These are phyloP conservation scores for Agonopterix subpropinquella DNA, from an alignment of 2,888 invertebrate genomes.

Conservation along the genomic window DNA sequence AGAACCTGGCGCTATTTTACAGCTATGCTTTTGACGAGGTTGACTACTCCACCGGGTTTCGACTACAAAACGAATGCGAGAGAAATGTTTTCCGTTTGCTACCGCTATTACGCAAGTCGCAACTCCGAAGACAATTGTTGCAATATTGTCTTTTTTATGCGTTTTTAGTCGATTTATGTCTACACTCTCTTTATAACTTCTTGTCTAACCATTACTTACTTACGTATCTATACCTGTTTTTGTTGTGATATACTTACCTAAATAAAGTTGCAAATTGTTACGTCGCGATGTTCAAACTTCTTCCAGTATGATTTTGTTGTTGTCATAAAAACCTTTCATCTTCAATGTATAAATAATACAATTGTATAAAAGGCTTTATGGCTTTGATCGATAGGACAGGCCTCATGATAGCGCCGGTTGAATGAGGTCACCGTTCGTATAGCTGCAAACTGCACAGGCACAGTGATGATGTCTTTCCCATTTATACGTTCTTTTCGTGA, in stretches of 20 bases:
- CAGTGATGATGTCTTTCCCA: too few relatives aligned
- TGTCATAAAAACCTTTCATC: neutral
- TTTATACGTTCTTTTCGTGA: too few relatives aligned
- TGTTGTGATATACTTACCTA: too few relatives aligned
- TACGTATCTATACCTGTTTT: neutral
- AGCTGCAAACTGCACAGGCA: too few relatives aligned
- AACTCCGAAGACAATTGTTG: constrained; percentile 9
- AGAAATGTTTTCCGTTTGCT: constrained; percentile 23
- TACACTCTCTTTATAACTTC: too few relatives aligned
- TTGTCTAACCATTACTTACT: neutral
- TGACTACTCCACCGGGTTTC: too few relatives aligned
- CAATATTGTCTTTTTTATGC: constrained; percentile 3
- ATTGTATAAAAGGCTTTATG: constrained; percentile 29
- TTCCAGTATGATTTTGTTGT: too few relatives aligned
- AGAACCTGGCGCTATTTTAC: neutral
- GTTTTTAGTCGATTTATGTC: too few relatives aligned
- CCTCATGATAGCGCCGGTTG: too few relatives aligned
- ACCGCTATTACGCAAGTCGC: constrained; percentile 24
- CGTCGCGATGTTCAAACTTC: too few relatives aligned
- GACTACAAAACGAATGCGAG: neutral
- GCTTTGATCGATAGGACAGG: constrained; percentile 42
- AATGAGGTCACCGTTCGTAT: too few relatives aligned
- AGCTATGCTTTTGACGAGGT: too few relatives aligned
- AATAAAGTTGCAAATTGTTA: neutral
- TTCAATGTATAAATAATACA: constrained; percentile 12